A percentile compares a stretch with the other conserved stretches of the same genome.
phyloP scores from a whole-genome alignment of 2,888 invertebrate genomes.

The Macaria liturata region DNA sequence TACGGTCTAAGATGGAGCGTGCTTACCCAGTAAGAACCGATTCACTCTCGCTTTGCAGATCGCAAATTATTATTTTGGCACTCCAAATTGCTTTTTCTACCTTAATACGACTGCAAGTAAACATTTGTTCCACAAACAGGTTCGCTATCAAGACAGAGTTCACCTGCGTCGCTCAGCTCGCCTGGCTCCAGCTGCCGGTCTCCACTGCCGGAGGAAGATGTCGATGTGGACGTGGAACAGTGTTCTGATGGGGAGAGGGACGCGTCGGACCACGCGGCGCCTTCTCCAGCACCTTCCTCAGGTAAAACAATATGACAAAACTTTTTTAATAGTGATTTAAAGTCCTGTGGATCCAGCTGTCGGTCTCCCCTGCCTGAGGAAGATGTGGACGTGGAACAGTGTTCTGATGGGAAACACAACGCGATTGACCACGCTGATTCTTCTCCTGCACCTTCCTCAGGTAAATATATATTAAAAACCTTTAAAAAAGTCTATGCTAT shows the following conservation, averaged over 20 bases:
- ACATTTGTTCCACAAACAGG: constrained; percentile 48
- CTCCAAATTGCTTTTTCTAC: too few relatives aligned
- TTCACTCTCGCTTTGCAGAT: too few relatives aligned
- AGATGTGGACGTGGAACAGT: background rate
- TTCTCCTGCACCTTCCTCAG: too few relatives aligned
- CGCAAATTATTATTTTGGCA: too few relatives aligned
- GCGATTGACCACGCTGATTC: too few relatives aligned
- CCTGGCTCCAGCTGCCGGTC: constrained; percentile 74
- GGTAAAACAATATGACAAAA: constrained; percentile 44
- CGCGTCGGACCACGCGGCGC: constrained; percentile 77
- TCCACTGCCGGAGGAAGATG: constrained; percentile 85
- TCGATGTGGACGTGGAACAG: constrained; percentile 88
- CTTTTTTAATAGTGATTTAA: too few relatives aligned
- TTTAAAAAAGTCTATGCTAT: too few relatives aligned
- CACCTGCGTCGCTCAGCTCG: constrained; percentile 74
- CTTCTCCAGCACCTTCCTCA: constrained; percentile 76
- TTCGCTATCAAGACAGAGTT: constrained; percentile 73
- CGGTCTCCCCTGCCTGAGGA: background rate
- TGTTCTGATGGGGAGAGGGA: constrained; percentile 86
- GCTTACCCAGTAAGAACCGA: too few relatives aligned
- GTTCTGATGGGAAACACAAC: background rate
- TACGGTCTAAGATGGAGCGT: too few relatives aligned
- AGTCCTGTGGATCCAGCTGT: background rate
- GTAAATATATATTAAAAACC: too few relatives aligned
- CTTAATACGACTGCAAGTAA: background rate